Conservation (phyloP, 2,888 invertebrate species). For the Apotomis capreana region DNA sequence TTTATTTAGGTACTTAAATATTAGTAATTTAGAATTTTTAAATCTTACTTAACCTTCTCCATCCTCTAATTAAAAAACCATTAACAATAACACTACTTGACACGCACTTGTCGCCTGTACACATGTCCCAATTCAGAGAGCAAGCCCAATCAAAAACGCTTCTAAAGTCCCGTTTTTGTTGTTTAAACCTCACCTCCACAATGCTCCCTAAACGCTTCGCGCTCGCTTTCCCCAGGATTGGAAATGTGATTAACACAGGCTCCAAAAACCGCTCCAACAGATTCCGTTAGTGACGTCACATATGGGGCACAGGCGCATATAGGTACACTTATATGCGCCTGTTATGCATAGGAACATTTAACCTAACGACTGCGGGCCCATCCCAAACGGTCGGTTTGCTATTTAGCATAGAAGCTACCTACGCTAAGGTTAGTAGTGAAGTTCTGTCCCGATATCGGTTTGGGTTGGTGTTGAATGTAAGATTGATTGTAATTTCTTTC, state of each 20-base stretch:
- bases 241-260: constrained; percentile 29
- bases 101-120: neutral
- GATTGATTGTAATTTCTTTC: neutral
- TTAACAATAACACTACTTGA: neutral
- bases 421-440: neutral
- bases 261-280: constrained; percentile 16
- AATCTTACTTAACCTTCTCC: too few species aligned
- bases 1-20: too few species aligned
- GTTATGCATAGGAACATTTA: constrained; percentile 18
- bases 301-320: neutral
- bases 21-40: too few species aligned
- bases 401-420: constrained; percentile 25
- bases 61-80: too few species aligned
- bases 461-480: neutral
- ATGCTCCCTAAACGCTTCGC: constrained; percentile 3
- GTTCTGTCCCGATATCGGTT: constrained; percentile 10
- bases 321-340: neutral
- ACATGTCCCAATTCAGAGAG: neutral
- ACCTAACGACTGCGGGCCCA: constrained; percentile 17
- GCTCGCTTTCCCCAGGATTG: constrained; percentile 6
- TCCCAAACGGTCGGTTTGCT: constrained; percentile 26
- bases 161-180: constrained; percentile 12
- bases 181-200: constrained; percentile 2
- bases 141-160: constrained; percentile 1
- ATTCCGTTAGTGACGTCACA: constrained; percentile 28